phyloP scores from a whole-genome alignment of 2,797 vertebrate genomes.

The Smutsia temminckii region DNA sequence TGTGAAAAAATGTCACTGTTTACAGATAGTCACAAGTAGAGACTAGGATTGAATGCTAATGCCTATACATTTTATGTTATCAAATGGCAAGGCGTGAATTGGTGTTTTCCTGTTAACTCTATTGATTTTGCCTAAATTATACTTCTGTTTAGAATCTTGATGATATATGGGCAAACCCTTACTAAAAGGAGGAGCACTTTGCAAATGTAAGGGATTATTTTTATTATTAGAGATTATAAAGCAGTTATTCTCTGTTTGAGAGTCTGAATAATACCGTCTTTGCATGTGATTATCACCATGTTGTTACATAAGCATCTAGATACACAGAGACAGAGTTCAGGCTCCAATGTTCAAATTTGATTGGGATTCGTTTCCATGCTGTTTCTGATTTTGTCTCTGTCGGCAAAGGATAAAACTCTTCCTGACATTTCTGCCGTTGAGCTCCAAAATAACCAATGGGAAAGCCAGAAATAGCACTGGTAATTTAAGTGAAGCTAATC shows the following conservation, averaged over 20 bases:
- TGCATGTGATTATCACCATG: background rate
- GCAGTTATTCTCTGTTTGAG: background rate
- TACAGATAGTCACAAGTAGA: background rate
- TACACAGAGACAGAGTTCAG: background rate
- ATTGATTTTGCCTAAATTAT: background rate
- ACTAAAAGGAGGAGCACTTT: background rate
- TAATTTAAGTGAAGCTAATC: conserved; percentile 45
- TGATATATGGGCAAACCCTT: background rate
- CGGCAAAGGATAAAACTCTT: conserved; percentile 47
- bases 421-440: background rate
- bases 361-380: conserved; percentile 36
- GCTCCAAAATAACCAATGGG: background rate
- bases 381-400: conserved; percentile 24
- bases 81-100: background rate
- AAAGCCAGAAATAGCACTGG: conserved; percentile 21
- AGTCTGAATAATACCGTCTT: background rate
- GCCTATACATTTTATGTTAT: background rate
- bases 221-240: conserved; percentile 7
- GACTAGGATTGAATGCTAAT: background rate
- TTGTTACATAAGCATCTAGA: background rate
- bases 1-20: background rate
- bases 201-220: background rate
- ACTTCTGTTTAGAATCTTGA: background rate
- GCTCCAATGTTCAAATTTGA: background rate
- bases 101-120: background rate